Base-by-base conservation (phyloP, 2,113 vertebrate genomes). In the Corvus hawaiiensis region DNA sequence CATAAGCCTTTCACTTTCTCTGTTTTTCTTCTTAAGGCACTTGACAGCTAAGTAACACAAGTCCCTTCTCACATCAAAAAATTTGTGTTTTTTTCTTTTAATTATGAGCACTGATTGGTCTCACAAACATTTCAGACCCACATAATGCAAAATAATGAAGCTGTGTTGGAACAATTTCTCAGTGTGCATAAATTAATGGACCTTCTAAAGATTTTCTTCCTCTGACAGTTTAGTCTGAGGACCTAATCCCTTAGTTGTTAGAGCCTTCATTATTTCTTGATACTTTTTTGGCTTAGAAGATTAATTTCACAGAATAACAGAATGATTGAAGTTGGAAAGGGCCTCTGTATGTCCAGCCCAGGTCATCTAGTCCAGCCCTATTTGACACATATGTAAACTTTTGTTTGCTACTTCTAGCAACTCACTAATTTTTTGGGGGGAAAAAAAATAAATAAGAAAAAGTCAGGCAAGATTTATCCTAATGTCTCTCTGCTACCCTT, bases 1-100 rank as follows among this genome's bases (percentile, higher is more conserved):
- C 13, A 32, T 80, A 73, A 90, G 92, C 51, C n/a, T 93, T 94
- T 93, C 20, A 54, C 39, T 95, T 85, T 21, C 33, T 68, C 41
- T 23, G 7, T 80, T 93, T 85, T 51, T 84, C 21, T 33, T 68
- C 28, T 54, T 63, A 51, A 94, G 43, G 56, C 54, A 55, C 37
- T 74, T 83, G 58, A 82, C n/a, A 77, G 32, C 33, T 74, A 32
- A 77, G 76, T 84, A 90, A 84, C 30, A n/a, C 51, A 81, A 54
- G 24, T 81, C 52, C n/a, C n/a, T 51, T 71, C 67, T 24, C 55
- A 64, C 28, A 43, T 78, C 0, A 16, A 69, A 85, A 85, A 39
- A 15, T 0, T 2, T 3, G 3, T 22, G 3, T 0, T 16, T 5
- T 37, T 66, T 59, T n/a, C 8, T 48, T 77, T 58, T 28, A 75